phyloP scores from a whole-genome alignment of 2,797 vertebrate genomes.

The Amazona finschi region DNA sequence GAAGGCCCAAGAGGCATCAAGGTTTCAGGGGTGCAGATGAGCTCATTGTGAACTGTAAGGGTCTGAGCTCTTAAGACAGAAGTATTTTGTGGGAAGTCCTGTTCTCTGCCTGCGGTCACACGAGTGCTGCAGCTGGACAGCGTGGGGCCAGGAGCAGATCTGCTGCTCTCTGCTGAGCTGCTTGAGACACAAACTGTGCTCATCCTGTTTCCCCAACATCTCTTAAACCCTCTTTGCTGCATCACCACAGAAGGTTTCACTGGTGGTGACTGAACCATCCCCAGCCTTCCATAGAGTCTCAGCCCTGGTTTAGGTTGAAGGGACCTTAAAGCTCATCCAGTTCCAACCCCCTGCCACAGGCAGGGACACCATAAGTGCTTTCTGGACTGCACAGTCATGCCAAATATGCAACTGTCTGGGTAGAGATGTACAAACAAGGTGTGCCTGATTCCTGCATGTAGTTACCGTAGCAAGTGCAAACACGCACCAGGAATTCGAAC shows the following conservation, averaged over 20 bases:
- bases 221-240: neutral
- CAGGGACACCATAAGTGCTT: neutral
- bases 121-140: neutral
- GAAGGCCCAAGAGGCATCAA: neutral
- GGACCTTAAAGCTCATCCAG: neutral
- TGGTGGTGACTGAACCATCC: neutral
- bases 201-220: neutral
- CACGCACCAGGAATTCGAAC: neutral
- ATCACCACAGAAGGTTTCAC: neutral
- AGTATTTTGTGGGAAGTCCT: neutral
- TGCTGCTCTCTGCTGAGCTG: neutral
- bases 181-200: neutral
- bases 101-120: neutral
- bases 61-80: neutral
- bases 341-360: neutral
- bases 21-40: neutral
- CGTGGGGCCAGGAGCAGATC: neutral
- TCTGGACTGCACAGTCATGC: neutral
- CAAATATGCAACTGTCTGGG: constrained; percentile 14
- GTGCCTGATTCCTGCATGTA: constrained; percentile 38
- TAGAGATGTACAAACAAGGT: constrained; percentile 17
- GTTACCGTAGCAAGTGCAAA: neutral
- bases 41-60: neutral
- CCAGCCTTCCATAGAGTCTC: neutral
- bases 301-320: neutral